phyloP scores from a whole-genome alignment of 1,140 invertebrate species.

The Pomacea maculata region DNA sequence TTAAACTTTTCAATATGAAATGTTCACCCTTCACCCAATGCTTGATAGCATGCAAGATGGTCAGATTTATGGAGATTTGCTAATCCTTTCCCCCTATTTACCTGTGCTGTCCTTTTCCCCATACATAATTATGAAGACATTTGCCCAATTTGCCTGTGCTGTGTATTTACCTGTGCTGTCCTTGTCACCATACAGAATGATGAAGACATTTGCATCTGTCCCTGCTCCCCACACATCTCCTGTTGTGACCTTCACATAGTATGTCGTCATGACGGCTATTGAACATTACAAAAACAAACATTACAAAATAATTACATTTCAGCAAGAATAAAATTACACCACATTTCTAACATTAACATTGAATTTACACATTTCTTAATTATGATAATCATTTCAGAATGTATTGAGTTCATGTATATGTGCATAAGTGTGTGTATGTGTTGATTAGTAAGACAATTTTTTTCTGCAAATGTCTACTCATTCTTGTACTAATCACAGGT shows the following conservation, averaged over 20 bases:
- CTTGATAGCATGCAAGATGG: neutral
- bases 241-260: slow-evolving; percentile 60
- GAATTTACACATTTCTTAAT: neutral
- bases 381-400: too few relatives aligned
- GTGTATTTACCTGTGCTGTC: slow-evolving; percentile 54
- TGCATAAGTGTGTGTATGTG: neutral
- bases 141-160: slow-evolving; percentile 46
- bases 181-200: slow-evolving; percentile 61
- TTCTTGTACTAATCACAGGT: too few relatives aligned
- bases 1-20: too few relatives aligned
- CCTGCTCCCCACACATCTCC: slow-evolving; percentile 58
- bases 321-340: neutral
- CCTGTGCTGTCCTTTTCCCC: neutral
- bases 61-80: neutral
- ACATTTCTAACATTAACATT: neutral
- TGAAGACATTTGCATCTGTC: slow-evolving; percentile 63
- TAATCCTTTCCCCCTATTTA: neutral
- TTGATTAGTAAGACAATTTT: neutral
- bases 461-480: neutral
- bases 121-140: neutral
- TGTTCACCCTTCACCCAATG: too few relatives aligned
- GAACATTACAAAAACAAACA: slow-evolving; percentile 29
- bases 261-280: slow-evolving; percentile 61
- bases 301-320: neutral
- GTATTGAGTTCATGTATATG: neutral